Evolutionary conservation across 2,113 vertebrate species (phyloP), one percentile per base, ranked within the genome.

Genomic region (Apodemus sylvaticus): DNA sequence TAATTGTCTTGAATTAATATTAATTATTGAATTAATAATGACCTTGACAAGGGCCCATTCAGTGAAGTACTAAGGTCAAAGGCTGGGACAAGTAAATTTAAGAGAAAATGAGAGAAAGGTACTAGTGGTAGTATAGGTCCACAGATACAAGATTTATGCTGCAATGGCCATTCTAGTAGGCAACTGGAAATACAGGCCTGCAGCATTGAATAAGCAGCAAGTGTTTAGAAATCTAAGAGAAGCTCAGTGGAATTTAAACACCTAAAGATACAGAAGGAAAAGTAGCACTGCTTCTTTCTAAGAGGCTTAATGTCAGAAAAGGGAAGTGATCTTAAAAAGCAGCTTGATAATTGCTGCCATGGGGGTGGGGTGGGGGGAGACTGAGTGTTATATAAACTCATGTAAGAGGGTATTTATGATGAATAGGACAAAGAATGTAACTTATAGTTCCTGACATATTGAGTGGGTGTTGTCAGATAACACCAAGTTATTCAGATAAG

Each of bases 401-500:
- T 8, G 12, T 42, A 91, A 42, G 58, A 96, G 20, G 51, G 22
- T 39, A 95, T 90, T 93, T 64, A 76, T 77, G 24, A n/a, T 31
- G 73, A 90, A 39, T 60, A 68, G 39, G 42, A 81, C 64, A 94
- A 90, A 92, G 70, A 85, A 79, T 60, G 26, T 74, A 82, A 39
- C 26, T 79, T 81, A 64, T 48, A 76, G 76, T 58, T 76, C 90
- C 2, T 92, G 77, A n/a, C 45, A 73, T 42, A 60, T 58, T 42
- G 92, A 82, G 76, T 92, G 36, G 51, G n/a, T 83, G 58, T 45
- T 95, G 76, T 68, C 70, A 81, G 91, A 36, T 64, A 90, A 74
- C 8, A 93, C 76, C 91, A 90, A 64, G 42, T 58, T 78, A 92
- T 26, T 20, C 62, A 74, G 58, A 90, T n/a, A 45, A 92, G 90